Evolutionary conservation across 1,140 invertebrate genomes (phyloP).

Genomic region (Drosophila eugracilis): DNA sequence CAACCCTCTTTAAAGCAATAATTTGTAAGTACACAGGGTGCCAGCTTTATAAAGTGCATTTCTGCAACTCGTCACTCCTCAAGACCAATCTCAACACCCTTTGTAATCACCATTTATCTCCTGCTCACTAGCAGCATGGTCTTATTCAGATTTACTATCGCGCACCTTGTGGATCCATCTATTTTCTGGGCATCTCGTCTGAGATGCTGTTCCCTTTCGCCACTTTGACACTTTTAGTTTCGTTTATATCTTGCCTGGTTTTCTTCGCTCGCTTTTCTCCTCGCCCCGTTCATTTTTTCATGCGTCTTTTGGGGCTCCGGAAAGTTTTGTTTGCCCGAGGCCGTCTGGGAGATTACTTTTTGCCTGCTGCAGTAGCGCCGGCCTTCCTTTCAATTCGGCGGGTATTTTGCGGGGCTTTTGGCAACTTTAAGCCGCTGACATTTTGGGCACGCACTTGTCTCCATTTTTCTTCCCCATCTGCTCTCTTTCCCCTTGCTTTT

Average conservation of each 20-base stretch:
- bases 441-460: slow-evolving; percentile 75
- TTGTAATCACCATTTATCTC: slow-evolving; percentile 53
- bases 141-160: slow-evolving; percentile 60
- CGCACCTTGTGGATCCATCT: slow-evolving; percentile 32
- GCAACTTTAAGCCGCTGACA: slow-evolving; percentile 76
- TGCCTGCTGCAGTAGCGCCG: slow-evolving; percentile 38
- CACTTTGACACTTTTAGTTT: slow-evolving; percentile 79
- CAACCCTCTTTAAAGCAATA: too few relatives aligned
- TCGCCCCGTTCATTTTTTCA: slow-evolving; percentile 9
- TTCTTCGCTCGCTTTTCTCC: not conserved
- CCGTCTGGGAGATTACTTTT: slow-evolving; percentile 74
- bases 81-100: too few relatives aligned
- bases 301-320: slow-evolving; percentile 23
- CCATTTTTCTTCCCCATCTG: slow-evolving; percentile 12
- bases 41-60: too few relatives aligned
- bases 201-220: slow-evolving; percentile 51
- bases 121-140: slow-evolving; percentile 4
- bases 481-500: not conserved
- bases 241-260: slow-evolving; percentile 23
- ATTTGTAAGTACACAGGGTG: too few relatives aligned
- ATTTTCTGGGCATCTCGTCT: slow-evolving; percentile 19
- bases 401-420: slow-evolving; percentile 41
- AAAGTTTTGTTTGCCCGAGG: slow-evolving; percentile 73
- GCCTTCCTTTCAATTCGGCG: slow-evolving; percentile 22
- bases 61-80: too few relatives aligned